phyloP scores from a whole-genome alignment of 2,113 vertebrate genomes.

The Fregata magnificens region DNA sequence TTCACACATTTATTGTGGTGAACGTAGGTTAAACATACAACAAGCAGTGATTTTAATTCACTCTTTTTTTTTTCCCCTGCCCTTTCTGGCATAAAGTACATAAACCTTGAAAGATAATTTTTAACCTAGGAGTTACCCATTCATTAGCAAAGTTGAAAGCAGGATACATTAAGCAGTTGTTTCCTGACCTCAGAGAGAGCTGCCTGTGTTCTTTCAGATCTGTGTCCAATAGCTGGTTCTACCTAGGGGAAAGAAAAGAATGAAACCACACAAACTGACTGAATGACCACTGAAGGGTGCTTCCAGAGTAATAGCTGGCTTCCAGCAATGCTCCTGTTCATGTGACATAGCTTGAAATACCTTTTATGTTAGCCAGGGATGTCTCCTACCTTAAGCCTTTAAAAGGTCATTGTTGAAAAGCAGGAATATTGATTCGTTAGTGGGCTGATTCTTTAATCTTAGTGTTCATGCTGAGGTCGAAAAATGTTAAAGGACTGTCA shows the following conservation, averaged over 20 bases:
- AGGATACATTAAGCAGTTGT: constrained; percentile 39
- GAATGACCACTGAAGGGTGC: neutral
- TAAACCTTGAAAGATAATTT: constrained; percentile 73
- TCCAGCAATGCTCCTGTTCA: constrained; percentile 36
- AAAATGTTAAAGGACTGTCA: neutral
- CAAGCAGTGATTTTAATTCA: neutral
- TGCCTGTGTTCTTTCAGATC: constrained; percentile 46
- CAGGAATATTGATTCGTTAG: neutral
- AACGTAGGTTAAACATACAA: neutral
- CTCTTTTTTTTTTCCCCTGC: neutral
- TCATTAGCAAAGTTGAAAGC: constrained; percentile 48
- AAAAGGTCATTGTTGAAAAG: constrained; percentile 4
- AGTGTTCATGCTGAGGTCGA: neutral
- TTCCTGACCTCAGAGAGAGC: constrained; percentile 31
- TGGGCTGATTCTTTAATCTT: neutral
- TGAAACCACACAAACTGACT: neutral
- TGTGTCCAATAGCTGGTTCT: constrained; percentile 39
- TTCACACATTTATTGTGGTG: neutral
- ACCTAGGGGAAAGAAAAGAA: constrained; percentile 28
- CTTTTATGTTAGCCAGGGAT: neutral
- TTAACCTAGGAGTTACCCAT: constrained; percentile 75
- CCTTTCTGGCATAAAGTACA: constrained; percentile 33
- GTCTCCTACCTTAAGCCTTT: neutral
- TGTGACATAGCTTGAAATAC: neutral
- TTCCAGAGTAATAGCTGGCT: constrained; percentile 22